Evolutionary conservation across 2,797 vertebrate genomes (phyloP).

Genomic region (Macropus fuliginosus): DNA sequence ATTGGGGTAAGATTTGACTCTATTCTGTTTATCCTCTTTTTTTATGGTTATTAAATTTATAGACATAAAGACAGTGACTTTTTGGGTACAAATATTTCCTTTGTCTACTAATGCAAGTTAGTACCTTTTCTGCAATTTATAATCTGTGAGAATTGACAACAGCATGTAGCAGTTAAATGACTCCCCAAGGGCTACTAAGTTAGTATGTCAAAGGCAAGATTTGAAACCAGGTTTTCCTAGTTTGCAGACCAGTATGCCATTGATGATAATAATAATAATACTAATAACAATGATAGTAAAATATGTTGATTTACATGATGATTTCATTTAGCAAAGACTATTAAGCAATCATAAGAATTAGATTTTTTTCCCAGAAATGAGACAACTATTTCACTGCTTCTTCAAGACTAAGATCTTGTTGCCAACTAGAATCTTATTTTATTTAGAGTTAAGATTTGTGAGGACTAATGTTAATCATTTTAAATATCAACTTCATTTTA

Average conservation of each 20-base stretch:
- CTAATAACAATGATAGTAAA: neutral
- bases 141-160: neutral
- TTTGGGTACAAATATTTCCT: neutral
- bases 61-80: neutral
- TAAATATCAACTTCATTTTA: neutral
- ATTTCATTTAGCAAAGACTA: neutral
- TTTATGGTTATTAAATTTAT: neutral
- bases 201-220: neutral
- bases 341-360: neutral
- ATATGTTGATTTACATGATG: neutral
- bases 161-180: neutral
- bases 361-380: neutral
- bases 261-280: neutral
- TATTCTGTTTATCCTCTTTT: neutral
- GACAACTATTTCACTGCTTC: neutral
- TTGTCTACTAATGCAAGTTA: neutral
- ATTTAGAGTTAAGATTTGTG: neutral
- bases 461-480: neutral
- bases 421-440: neutral
- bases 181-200: neutral
- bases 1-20: neutral
- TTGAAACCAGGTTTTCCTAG: neutral
- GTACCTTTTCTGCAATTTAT: neutral
- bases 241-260: neutral
- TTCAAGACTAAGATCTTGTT: neutral